These are phyloP conservation scores for Psittacula cyanocephala DNA, from an alignment of 2,113 vertebrate genomes.

Conservation along the genomic window DNA sequence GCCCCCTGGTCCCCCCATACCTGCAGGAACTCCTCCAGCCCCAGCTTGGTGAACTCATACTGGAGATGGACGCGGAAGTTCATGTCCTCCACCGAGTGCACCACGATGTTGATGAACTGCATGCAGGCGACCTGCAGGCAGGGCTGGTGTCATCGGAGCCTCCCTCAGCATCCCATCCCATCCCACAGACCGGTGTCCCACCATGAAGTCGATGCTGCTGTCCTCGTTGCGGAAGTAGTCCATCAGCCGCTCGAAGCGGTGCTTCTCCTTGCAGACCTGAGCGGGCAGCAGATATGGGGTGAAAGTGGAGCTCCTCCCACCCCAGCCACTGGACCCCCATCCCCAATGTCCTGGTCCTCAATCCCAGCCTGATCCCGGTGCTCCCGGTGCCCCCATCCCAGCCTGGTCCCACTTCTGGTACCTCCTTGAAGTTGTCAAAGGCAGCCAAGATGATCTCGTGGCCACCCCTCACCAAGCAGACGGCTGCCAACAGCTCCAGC, in stretches of 20 bases:
- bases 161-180: too few species aligned
- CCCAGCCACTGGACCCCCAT: not conserved
- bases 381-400: not conserved
- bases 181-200: constrained; percentile 15
- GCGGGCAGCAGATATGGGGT: accelerated
- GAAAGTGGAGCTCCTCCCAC: not conserved
- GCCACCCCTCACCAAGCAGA: constrained; percentile 94
- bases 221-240: constrained; percentile 95
- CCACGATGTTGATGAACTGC: constrained; percentile 99
- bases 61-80: constrained; percentile 97
- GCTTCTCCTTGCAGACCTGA: constrained; percentile 94
- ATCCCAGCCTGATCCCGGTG: not conserved
- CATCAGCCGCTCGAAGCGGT: constrained; percentile 97
- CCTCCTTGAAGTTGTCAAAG: constrained; percentile 99
- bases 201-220: constrained; percentile 98
- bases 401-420: not conserved
- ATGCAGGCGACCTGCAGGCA: constrained; percentile 91
- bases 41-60: constrained; percentile 95
- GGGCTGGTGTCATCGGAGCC: not conserved
- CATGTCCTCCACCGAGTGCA: constrained; percentile 99
- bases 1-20: constrained; percentile 45
- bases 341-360: not conserved
- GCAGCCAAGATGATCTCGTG: constrained; percentile 98
- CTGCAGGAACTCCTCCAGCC: constrained; percentile 94
- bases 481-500: constrained; percentile 93